These are phyloP conservation scores for Apistogramma diplotaenia DNA, from an alignment of 2,113 vertebrate species.

Conservation along the genomic window DNA sequence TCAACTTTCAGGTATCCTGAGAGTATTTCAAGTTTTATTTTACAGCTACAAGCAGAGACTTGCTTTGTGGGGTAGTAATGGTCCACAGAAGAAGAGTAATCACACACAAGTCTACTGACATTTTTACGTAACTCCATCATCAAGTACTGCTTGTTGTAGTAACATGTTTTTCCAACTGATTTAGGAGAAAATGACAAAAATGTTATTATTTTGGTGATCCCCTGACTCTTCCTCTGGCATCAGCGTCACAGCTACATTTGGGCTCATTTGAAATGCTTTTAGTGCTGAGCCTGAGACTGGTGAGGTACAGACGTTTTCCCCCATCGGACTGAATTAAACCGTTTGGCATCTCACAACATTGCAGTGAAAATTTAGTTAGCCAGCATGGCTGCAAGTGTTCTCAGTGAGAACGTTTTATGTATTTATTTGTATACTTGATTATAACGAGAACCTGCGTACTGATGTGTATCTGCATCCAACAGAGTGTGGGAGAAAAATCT, in stretches of 20 bases:
- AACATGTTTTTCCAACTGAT: not conserved
- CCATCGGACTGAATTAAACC: not conserved
- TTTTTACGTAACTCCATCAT: not conserved
- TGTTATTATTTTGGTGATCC: not conserved
- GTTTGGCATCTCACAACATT: not conserved
- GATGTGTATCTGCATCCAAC: not conserved
- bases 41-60: not conserved
- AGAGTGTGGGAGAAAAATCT: not conserved
- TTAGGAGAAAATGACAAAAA: not conserved
- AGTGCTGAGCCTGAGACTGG: not conserved
- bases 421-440: not conserved
- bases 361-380: not conserved
- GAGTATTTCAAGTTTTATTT: not conserved
- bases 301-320: not conserved
- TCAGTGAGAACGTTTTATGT: not conserved
- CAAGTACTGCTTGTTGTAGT: accelerated
- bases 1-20: not conserved
- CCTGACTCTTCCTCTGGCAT: not conserved
- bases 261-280: not conserved
- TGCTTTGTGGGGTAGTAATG: not conserved
- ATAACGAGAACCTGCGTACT: not conserved
- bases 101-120: not conserved
- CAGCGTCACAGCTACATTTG: not conserved
- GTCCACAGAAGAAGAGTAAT: no score
- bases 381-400: not conserved